A percentile compares a stretch with the other conserved stretches of the same genome.
phyloP scores from a whole-genome alignment of 2,888 invertebrate species.

The Candidula unifasciata region DNA sequence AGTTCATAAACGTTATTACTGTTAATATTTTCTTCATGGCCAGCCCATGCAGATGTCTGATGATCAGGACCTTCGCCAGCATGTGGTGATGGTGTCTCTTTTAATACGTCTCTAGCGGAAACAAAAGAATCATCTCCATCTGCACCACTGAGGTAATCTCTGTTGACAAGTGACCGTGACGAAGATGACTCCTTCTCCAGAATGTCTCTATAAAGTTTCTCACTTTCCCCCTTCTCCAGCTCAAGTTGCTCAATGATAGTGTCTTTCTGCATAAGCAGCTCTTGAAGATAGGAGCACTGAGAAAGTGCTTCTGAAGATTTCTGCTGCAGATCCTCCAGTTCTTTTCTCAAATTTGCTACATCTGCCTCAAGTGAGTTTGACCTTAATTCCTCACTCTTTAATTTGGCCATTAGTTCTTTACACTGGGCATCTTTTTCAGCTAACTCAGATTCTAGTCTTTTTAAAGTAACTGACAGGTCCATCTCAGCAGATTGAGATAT shows the following conservation, averaged over 20 bases:
- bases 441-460: constrained; percentile 52
- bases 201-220: constrained; percentile 53
- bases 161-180: background rate
- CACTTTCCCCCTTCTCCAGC: constrained; percentile 56
- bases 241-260: constrained; percentile 57
- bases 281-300: constrained; percentile 51
- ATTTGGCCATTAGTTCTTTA: constrained; percentile 59
- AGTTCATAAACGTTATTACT: background rate
- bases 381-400: constrained; percentile 57
- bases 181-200: constrained; percentile 51
- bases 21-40: background rate
- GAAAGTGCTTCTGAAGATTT: constrained; percentile 54
- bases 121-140: constrained; percentile 42
- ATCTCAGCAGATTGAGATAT: constrained; percentile 4
- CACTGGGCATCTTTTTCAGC: constrained; percentile 59
- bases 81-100: constrained; percentile 10
- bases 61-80: background rate
- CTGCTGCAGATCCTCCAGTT: constrained; percentile 52
- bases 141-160: constrained; percentile 22
- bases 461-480: constrained; percentile 45
- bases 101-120: constrained; percentile 21
- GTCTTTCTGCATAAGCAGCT: constrained; percentile 27
- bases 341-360: constrained; percentile 55
- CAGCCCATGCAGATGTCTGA: background rate
- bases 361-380: constrained; percentile 51